phyloP scores from a whole-genome alignment of 2,888 invertebrate genomes.

The Drosophila kuntzei region DNA sequence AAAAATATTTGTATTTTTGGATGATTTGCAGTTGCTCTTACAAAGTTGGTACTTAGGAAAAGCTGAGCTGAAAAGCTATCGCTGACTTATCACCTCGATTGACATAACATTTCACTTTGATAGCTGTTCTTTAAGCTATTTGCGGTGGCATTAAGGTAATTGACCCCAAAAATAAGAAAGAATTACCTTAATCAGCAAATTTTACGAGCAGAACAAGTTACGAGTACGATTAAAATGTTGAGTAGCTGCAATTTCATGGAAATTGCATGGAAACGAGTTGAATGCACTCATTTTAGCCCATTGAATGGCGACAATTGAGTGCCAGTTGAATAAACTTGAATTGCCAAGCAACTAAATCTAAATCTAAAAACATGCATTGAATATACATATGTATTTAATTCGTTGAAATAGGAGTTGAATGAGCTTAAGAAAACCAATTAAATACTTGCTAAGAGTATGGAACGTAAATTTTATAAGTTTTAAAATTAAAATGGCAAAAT shows the following conservation, averaged over 20 bases:
- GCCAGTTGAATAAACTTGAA: conserved; percentile 51
- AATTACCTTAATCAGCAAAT: conserved; percentile 45
- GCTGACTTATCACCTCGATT: conserved; percentile 4
- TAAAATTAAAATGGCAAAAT: no score
- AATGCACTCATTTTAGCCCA: conserved; percentile 42
- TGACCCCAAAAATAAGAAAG: conserved; percentile 43
- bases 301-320: conserved; percentile 29
- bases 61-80: no score
- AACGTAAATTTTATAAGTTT: no score
- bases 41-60: no score
- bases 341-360: neutral
- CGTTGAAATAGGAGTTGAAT: conserved; percentile 13
- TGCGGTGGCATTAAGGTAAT: conserved; percentile 32
- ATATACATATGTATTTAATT: neutral
- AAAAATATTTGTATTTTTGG: no score
- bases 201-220: no score
- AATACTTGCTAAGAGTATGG: no score
- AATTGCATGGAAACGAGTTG: conserved; percentile 17
- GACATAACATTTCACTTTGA: neutral
- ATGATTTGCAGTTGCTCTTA: no score
- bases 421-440: neutral
- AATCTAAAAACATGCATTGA: conserved; percentile 9
- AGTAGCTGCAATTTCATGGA: conserved; percentile 16
- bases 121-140: conserved; percentile 5
- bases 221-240: conserved; percentile 1